These are phyloP conservation scores for Rhagoletis pomonella DNA, from an alignment of 1,140 invertebrate genomes.

Conservation along the genomic window DNA sequence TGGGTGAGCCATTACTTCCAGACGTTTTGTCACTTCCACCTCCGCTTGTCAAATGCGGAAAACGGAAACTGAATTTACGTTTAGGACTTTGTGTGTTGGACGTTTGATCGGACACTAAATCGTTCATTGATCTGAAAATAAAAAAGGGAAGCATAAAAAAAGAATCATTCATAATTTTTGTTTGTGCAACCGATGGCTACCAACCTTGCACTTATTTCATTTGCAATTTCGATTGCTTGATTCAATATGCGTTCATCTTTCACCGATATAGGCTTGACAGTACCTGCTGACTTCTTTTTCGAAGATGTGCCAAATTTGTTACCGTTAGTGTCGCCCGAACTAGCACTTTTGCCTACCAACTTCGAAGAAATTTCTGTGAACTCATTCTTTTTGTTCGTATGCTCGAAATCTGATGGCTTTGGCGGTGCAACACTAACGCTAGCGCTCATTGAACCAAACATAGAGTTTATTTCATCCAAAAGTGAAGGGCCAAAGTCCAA, in stretches of 20 bases:
- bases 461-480: slow-evolving; percentile 96
- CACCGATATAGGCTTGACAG: slow-evolving; percentile 94
- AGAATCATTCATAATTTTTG: not conserved
- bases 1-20: slow-evolving; percentile 57
- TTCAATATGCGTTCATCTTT: slow-evolving; percentile 95
- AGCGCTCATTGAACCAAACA: slow-evolving; percentile 84
- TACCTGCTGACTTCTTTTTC: slow-evolving; percentile 84
- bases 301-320: slow-evolving; percentile 63
- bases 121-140: slow-evolving; percentile 83
- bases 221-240: slow-evolving; percentile 93
- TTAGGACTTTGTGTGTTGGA: slow-evolving; percentile 85
- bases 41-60: slow-evolving; percentile 76
- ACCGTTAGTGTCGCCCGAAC: slow-evolving; percentile 55
- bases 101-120: slow-evolving; percentile 82
- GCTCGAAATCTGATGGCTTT: slow-evolving; percentile 79
- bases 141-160: not conserved
- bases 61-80: slow-evolving; percentile 91
- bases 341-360: slow-evolving; percentile 63
- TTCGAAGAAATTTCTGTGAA: slow-evolving; percentile 82
- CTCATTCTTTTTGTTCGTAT: slow-evolving; percentile 79
- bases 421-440: slow-evolving; percentile 62
- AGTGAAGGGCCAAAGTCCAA: slow-evolving; percentile 94
- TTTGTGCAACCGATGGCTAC: slow-evolving; percentile 11
- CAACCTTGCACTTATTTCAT: slow-evolving; percentile 89
- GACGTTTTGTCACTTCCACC: slow-evolving; percentile 50